A percentile compares a stretch with the other conserved stretches of the same genome.
Evolutionary conservation across 2,113 vertebrate genomes (phyloP).

Genomic region (Protobothrops mucrosquamatus): DNA sequence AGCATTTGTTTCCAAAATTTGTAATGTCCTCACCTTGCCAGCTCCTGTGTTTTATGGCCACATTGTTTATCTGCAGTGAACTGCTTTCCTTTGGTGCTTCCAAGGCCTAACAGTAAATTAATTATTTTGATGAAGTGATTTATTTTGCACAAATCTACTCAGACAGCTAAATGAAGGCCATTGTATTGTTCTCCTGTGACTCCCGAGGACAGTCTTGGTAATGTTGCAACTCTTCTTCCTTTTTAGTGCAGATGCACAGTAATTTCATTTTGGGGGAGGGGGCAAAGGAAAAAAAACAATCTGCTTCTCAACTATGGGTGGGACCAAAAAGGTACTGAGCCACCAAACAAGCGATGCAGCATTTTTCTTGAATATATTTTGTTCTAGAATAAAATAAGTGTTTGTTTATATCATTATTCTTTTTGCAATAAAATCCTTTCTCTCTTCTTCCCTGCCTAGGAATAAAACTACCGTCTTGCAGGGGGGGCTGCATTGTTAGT

Average conservation of each 20-base stretch:
- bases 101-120: constrained; percentile 15
- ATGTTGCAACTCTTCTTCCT: not conserved
- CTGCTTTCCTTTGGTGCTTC: constrained; percentile 4
- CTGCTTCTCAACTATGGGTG: not conserved
- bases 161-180: not conserved
- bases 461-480: not conserved
- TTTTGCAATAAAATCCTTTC: not conserved
- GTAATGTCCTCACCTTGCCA: not conserved
- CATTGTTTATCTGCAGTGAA: not conserved
- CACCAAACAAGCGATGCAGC: not conserved
- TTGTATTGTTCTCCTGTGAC: not conserved
- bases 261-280: not conserved
- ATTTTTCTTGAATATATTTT: not conserved
- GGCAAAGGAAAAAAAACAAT: not conserved
- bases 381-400: not conserved
- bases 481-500: not conserved
- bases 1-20: not conserved
- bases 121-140: constrained; percentile 31
- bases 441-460: not conserved
- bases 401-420: not conserved
- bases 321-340: not conserved
- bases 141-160: constrained; percentile 17
- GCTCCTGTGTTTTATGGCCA: not conserved
- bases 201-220: not conserved
- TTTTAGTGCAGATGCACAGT: not conserved